Base-by-base conservation (phyloP, 2,797 vertebrate species). In the Choloepus didactylus region DNA sequence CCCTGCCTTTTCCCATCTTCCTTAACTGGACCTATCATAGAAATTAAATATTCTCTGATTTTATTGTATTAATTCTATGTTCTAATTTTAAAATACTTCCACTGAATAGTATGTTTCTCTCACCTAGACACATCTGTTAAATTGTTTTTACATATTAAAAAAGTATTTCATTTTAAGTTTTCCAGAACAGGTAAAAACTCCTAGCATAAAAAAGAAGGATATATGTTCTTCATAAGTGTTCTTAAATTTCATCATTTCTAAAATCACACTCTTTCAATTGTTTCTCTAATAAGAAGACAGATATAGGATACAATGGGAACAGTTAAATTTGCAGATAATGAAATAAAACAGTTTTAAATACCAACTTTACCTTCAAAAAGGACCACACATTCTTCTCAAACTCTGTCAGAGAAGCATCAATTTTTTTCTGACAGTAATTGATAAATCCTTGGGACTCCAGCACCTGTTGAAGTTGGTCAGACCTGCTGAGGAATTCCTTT, bases 361-460 rank as follows among this genome's bases (percentile, higher is more conserved):
- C 1, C 69, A 46, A 54, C 1, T 44, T 85, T 97, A 99, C 99
- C 99, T 99, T 99, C 91, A 99, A 97, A 96, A 99, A 99, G 75
- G 99, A 99, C 99, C 99, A 99, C 23, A 99, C 98, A 0, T 98
- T 99, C 97, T 98, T 99, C 93, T 99, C 99, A 91, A 99, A 99
- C 93, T 99, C 98, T 2, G 98, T 99, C 89, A 98, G 98, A 8
- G 99, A 98, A 1, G 94, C 98, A 9, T 98, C 98, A 0, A 99
- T 99, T 98, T 99, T 99, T 67, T 97, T 98, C 98, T 99, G 99
- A 98, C 99, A 99, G 97, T 99, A 99, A 29, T 83, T 98, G 93
- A 98, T 95, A 9, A 99, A 99, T 76, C 98, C 98, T 77, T 99
- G 99, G 0, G 99, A 98, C 41, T 97, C 98, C 95, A 99, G 98